A percentile compares a stretch with the other conserved stretches of the same genome.
phyloP scores from a whole-genome alignment of 2,797 vertebrate species.

The Scolopax bukidnonensis region DNA sequence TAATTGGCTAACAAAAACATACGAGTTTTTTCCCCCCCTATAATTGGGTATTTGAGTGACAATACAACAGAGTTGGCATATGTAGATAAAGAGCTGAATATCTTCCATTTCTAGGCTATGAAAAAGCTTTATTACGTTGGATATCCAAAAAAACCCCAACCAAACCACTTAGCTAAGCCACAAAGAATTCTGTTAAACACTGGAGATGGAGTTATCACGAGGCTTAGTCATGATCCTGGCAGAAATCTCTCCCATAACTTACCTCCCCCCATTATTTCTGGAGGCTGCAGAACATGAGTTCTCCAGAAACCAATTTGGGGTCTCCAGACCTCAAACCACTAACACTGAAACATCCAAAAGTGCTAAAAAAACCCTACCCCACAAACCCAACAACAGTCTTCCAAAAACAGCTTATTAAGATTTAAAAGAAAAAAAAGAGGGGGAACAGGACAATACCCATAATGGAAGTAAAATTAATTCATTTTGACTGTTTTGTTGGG shows the following conservation, averaged over 20 bases:
- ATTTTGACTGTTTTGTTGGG: neutral
- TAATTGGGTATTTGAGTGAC: neutral
- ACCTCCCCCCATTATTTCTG: neutral
- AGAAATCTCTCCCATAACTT: neutral
- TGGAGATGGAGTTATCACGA: neutral
- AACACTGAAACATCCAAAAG: neutral
- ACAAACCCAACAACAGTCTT: neutral
- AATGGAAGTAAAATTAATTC: neutral
- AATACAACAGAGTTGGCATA: neutral
- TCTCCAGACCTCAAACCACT: neutral
- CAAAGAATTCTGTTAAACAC: neutral
- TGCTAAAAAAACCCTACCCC: neutral
- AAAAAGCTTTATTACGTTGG: neutral
- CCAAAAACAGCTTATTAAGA: neutral
- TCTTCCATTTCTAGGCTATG: neutral
- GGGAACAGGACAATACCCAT: neutral
- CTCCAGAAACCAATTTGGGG: neutral
- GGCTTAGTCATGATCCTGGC: neutral
- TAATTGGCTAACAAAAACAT: neutral
- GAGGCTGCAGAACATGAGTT: neutral
- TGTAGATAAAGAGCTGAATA: neutral
- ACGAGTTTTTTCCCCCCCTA: no score
- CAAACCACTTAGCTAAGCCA: neutral
- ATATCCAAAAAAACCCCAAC: neutral
- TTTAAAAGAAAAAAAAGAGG: neutral